Percentiles rank a stretch among this genome's conserved stretches.
Evolutionary conservation across 2,888 invertebrate species (phyloP).

Genomic region (Cylloceria caligata): DNA sequence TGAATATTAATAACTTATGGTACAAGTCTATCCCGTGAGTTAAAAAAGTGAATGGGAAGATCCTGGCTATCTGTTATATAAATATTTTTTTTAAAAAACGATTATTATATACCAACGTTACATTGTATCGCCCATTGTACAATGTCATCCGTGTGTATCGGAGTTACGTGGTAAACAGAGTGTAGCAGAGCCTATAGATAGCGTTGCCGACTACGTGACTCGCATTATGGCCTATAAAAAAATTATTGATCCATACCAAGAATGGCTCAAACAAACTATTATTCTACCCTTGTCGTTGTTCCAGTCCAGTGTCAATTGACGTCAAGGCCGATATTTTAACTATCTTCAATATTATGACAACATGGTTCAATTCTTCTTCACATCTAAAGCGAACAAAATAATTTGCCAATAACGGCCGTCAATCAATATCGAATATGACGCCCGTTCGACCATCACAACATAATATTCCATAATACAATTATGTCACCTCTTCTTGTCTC

Average conservation of each 20-base stretch:
- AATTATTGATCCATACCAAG: slow-evolving; percentile 47
- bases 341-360: slow-evolving; percentile 20
- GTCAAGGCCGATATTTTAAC: slow-evolving; percentile 32
- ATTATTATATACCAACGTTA: not conserved
- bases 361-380: slow-evolving; percentile 41
- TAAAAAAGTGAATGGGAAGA: not conserved
- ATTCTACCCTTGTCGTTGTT: slow-evolving; percentile 25
- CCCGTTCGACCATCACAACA: slow-evolving; percentile 13
- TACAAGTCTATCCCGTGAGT: too few species aligned
- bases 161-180: not conserved
- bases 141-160: not conserved
- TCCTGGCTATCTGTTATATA: not conserved
- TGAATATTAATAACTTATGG: too few species aligned
- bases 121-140: not conserved
- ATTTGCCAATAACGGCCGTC: slow-evolving; percentile 12
- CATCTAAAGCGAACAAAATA: slow-evolving; percentile 39
- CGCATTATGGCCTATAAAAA: slow-evolving; percentile 53
- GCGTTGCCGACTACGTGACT: slow-evolving; percentile 38
- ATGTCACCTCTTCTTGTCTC: not conserved
- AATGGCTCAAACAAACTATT: slow-evolving; percentile 35
- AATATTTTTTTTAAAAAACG: not conserved
- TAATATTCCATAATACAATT: slow-evolving; percentile 12
- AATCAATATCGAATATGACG: slow-evolving; percentile 18
- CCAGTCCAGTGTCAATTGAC: slow-evolving; percentile 27
- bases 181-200: not conserved